Conservation (phyloP, 2,797 vertebrate species). For the Cichlasoma orientale region DNA sequence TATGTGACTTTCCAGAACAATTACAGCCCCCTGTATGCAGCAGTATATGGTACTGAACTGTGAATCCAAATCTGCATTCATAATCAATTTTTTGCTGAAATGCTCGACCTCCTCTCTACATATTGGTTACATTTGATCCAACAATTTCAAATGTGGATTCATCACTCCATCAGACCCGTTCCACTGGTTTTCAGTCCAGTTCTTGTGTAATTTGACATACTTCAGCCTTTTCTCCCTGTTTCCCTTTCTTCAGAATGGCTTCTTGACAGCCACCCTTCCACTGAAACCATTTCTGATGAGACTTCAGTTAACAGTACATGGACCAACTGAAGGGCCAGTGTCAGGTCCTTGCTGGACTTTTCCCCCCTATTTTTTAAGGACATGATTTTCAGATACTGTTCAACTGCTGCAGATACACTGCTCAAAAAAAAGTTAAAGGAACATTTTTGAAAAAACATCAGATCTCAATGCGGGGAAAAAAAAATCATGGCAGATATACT, state of each 20-base stretch:
- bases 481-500: accelerated
- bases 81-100: too few species aligned
- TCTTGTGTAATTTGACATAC: too few species aligned
- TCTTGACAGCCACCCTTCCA: neutral
- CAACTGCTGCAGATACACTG: too few species aligned
- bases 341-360: neutral
- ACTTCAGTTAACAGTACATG: neutral
- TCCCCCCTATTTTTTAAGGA: neutral
- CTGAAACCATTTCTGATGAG: neutral
- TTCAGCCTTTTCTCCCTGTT: too few species aligned
- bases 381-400: neutral
- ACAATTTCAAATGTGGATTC: neutral
- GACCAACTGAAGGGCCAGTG: neutral
- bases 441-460: too few species aligned
- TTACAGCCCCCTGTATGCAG: neutral
- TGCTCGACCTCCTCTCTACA: neutral
- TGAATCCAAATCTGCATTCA: too few species aligned
- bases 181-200: too few species aligned
- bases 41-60: neutral
- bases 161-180: neutral
- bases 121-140: neutral
- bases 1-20: neutral
- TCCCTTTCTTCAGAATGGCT: too few species aligned
- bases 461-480: too few species aligned
- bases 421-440: too few species aligned